Conservation (phyloP, 2,888 invertebrate species). For the Archips crataeganus region DNA sequence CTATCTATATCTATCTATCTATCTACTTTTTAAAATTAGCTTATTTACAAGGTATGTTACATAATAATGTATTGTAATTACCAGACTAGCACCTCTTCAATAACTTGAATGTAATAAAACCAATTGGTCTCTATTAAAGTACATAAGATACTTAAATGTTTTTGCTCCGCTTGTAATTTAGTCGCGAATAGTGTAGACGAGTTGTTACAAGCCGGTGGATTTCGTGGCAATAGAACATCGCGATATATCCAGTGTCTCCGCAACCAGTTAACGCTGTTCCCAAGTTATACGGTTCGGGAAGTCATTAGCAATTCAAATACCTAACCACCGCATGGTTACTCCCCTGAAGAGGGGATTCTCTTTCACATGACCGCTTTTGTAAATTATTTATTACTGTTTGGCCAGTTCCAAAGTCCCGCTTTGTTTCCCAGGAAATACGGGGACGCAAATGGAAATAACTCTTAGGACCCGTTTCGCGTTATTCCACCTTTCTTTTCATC, state of each 20-base stretch:
- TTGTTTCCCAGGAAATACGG: constrained; percentile 69
- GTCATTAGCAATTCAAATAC: constrained; percentile 83
- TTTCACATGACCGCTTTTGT: constrained; percentile 80
- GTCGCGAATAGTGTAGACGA: background rate
- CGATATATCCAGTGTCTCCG: constrained; percentile 63
- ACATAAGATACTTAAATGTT: background rate
- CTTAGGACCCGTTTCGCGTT: constrained; percentile 44
- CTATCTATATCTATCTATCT: no score
- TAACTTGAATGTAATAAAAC: no score
- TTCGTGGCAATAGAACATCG: constrained; percentile 52
- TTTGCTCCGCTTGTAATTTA: background rate
- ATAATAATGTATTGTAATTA: no score
- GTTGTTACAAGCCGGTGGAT: background rate
- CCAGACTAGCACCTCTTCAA: no score
- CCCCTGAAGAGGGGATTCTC: constrained; percentile 68
- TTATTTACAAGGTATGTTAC: no score
- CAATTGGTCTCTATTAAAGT: no score
- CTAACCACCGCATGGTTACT: constrained; percentile 72
- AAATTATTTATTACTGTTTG: constrained; percentile 82
- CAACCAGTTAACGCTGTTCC: constrained; percentile 66
- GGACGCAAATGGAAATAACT: constrained; percentile 64
- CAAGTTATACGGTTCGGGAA: constrained; percentile 73
- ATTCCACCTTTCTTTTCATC: constrained; percentile 44
- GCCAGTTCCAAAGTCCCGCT: constrained; percentile 70
- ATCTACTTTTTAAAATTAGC: no score